These are phyloP conservation scores for Lycodopsis pacificus DNA, from an alignment of 2,797 vertebrate species.

Conservation along the genomic window DNA sequence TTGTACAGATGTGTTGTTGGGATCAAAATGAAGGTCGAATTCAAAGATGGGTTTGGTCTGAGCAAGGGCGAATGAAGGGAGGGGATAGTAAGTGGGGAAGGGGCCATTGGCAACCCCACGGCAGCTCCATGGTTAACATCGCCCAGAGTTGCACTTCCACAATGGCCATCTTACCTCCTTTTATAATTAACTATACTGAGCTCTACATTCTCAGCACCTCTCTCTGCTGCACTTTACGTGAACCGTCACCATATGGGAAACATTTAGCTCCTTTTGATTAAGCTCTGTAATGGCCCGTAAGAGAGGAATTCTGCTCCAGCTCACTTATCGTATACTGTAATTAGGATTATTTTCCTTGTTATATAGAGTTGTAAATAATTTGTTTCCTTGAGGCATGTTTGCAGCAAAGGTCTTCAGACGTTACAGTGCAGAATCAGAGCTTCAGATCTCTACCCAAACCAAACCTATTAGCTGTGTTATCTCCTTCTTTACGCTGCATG, in stretches of 20 bases:
- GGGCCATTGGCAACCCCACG: not conserved
- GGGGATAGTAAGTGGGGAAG: not conserved
- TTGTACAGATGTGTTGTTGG: no score
- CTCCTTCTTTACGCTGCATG: constrained; percentile 24
- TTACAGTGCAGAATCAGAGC: not conserved
- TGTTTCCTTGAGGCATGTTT: not conserved
- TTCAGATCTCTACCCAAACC: constrained; percentile 1
- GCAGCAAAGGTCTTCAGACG: not conserved
- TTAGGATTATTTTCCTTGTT: constrained; percentile 27
- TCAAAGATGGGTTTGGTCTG: not conserved
- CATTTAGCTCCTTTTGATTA: constrained; percentile 34
- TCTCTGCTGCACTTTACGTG: constrained; percentile 29
- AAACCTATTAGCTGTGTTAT: constrained; percentile 37
- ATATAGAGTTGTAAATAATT: constrained; percentile 3
- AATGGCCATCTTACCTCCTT: not conserved
- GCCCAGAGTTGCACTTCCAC: not conserved
- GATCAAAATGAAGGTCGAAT: not conserved
- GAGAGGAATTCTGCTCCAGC: constrained; percentile 12
- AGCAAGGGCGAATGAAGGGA: not conserved
- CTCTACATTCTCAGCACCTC: not conserved
- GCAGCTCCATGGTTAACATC: not conserved
- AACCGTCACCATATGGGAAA: constrained; percentile 29
- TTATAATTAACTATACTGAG: constrained; percentile 23
- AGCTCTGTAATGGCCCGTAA: constrained; percentile 24
- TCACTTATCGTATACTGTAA: constrained; percentile 30